Base-by-base conservation (phyloP, 2,113 vertebrate species). In the Sander vitreus region DNA sequence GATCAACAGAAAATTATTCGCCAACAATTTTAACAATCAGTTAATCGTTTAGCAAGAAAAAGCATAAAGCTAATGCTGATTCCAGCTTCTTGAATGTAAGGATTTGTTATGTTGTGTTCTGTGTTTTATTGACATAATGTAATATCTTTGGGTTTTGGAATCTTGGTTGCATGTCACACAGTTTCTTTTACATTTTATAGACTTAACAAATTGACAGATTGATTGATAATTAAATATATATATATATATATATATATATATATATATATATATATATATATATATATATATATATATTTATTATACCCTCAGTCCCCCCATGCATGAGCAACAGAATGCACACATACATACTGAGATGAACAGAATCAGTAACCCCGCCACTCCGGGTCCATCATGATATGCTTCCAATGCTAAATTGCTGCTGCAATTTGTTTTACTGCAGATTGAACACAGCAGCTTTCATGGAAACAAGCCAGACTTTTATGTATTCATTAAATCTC, bases 391-490 rank as follows among this genome's bases (percentile, higher is more conserved):
- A 23, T 74, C 23, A 33, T 48, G 43, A 64, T 25, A 48, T 53
- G 19, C 9, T 21, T 80, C 14, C 58, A 36, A 33, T 57, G 50
- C 66, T 73, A 39, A 67, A 79, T 58, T 27, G 36, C 76, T 60
- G 72, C 69, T 60, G 19, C 16, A 18, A 6, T 33, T 33, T 7
- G 6, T 66, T 11, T 78, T 62, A 72, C 76, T 67, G n/a, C 25
- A 64, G 76, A 43, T 70, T 80, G 36, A 85, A 83, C 73, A 3
- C 39, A 69, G 65, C 72, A 48, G 88, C 71, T 90, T 67, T 82
- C 76, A 86, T 85, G 72, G 76, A 71, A 92, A 91, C 86, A 25
- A 77, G 78, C 67, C 64, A 19, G 48, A n/a, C 21, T 59, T 73
- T 12, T 62, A 63, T 6, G 57, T 54, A 79, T 77, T 77, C 33